Base-by-base conservation (phyloP, 2,888 invertebrate species). In the Drosophila mercatorum region DNA sequence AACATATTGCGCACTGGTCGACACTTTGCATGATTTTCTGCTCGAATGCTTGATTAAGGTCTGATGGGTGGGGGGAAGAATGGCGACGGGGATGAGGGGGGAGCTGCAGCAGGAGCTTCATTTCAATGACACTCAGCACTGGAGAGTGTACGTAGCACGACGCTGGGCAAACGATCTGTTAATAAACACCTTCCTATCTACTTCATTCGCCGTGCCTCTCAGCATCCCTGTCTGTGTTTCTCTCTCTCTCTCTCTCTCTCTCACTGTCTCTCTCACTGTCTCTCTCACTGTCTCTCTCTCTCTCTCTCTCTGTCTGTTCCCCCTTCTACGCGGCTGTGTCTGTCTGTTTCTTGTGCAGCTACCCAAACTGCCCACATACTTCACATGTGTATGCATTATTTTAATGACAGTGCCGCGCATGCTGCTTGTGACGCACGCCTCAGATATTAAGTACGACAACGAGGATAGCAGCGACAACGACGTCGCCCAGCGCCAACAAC, bases 131-230 rank as follows among this genome's bases (percentile, higher is more conserved):
- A 82, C 88, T 85, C 72, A 72, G 67, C 65, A 59, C 63, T 69
- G 49, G 61, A 80, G 61, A 67, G 56, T 60, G 74, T 61, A 78
- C 71, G 75, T 71, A 75, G 65, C 67, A 68, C 64, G 63, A 60
- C 72, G 83, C 79, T 72, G 74, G 81, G 81, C 90, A 91, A 90
- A 91, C 91, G 89, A 91, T 91, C 90, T 90, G 91, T 91, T 91
- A 90, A 91, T 91, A 91, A 91, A 91, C 91, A 91, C 91, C 90
- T 91, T 89, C 79, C 82, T 44, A 56, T 57, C 64, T 41, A 49
- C 52, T 38, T 49, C 49, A 17, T 17, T 41, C 40, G 28, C 40
- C 41, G 7, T 10, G 8, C 28, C 11, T 11, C 28, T 28, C 53
- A 14, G 53, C 26, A 40, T n/a, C 38, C 26, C 28, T 26, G n/a